Conservation (phyloP, 2,113 vertebrate genomes). For the Terrapene triunguis region DNA sequence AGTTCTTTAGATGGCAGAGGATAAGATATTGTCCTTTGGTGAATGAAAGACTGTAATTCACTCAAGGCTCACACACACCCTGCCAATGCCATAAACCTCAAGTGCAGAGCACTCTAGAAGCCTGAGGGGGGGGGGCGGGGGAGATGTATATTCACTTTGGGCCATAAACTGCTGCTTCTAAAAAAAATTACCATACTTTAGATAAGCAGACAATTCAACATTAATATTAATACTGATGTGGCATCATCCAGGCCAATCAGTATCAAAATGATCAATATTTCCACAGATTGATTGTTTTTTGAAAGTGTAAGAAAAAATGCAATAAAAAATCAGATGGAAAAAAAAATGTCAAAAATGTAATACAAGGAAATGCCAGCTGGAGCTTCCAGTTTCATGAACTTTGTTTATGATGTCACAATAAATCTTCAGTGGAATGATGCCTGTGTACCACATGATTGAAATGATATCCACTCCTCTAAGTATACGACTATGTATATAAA, state of each 20-base stretch:
- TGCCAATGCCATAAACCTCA: not conserved
- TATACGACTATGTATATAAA: not conserved
- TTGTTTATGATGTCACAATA: not conserved
- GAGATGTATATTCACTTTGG: not conserved
- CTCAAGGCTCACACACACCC: not conserved
- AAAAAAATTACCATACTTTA: slow-evolving; percentile 7
- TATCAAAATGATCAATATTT: not conserved
- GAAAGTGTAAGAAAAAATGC: not conserved
- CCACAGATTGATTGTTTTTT: not conserved
- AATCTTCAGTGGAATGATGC: not conserved
- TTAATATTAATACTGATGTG: not conserved
- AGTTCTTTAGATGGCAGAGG: not conserved
- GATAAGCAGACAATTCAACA: not conserved
- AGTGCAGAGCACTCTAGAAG: not conserved
- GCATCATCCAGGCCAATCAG: not conserved
- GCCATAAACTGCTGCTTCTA: slow-evolving; percentile 7
- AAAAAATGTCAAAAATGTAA: not conserved
- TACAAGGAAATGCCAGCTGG: not conserved
- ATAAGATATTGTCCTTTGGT: not conserved
- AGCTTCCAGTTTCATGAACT: not conserved
- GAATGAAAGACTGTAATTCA: slow-evolving; percentile 12
- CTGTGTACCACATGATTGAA: not conserved
- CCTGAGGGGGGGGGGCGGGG: not conserved
- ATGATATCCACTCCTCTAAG: not conserved
- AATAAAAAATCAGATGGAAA: not conserved